Evolutionary conservation across 2,797 vertebrate species (phyloP), one percentile per base, ranked within the genome.

Genomic region (Argya squamiceps): DNA sequence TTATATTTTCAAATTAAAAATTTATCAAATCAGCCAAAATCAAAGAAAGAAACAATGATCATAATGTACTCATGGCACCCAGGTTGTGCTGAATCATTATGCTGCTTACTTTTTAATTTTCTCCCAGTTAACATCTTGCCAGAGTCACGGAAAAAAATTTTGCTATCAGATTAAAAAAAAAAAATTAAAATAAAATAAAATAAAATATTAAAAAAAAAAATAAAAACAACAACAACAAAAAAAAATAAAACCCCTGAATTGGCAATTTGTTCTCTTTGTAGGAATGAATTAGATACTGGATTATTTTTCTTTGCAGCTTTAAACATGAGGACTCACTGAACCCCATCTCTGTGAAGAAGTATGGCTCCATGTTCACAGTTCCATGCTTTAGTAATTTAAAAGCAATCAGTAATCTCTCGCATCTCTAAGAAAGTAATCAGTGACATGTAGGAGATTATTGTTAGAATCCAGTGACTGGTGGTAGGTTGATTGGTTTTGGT

Each of bases 361-460:
- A 69, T 39, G 55, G 5, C 6, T 74, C 39, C 13, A n/a, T 29
- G 53, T 69, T 84, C 50, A 88, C 53, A 84, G 30, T 78, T 29
- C 50, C 41, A 44, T 52, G 39, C 24, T 68, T 89, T 81, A 63
- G 70, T 79, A 84, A 90, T 96, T 93, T 94, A 73, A 90, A 93
- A 93, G 44, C 80, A 92, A 86, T 73, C 83, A 55, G 73, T 76
- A 91, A 94, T 86, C 59, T 94, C 83, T 52, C 76, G n/a, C 12
- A 6, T 76, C 70, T 69, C 73, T 63, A 58, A 73, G 63, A 92
- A 93, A 32, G 17, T 65, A 90, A 76, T 84, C 80, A 69, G 52
- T 79, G 80, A 44, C 63, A 89, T 67, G 16, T 56, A 88, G 47
- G 44, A 95, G 74, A 89, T 91, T 93, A 84, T 73, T 89, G 75